Percentiles rank a stretch among this genome's conserved stretches.
These are phyloP conservation scores for Plestiodon gilberti DNA, from an alignment of 2,113 vertebrate species.

Conservation along the genomic window DNA sequence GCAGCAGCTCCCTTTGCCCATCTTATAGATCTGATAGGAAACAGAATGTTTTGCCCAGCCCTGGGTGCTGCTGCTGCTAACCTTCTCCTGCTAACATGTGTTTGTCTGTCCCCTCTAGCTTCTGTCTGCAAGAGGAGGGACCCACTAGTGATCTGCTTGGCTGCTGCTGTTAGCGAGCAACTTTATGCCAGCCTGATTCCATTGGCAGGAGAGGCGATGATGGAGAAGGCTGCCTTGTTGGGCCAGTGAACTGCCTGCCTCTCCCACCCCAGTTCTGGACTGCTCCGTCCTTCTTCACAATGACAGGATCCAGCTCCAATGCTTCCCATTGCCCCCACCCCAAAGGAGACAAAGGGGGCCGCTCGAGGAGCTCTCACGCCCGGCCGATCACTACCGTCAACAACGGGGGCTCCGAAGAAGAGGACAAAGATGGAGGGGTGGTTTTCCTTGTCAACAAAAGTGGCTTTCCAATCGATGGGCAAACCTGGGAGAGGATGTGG, in stretches of 20 bases:
- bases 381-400: constrained; percentile 72
- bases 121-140: constrained; percentile 30
- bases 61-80: no score
- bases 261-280: background rate
- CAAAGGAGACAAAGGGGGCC: constrained; percentile 81
- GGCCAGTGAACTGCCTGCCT: constrained; percentile 42
- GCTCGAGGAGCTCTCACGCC: constrained; percentile 87
- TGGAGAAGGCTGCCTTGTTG: constrained; percentile 43
- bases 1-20: background rate
- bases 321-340: constrained; percentile 73
- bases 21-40: background rate
- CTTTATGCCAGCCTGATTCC: constrained; percentile 32
- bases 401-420: constrained; percentile 85
- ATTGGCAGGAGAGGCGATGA: constrained; percentile 51
- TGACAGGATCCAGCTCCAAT: constrained; percentile 85
- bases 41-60: background rate
- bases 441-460: constrained; percentile 93
- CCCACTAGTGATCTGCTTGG: background rate
- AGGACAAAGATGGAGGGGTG: constrained; percentile 91
- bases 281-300: constrained; percentile 51
- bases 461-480: constrained; percentile 91
- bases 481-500: constrained; percentile 98
- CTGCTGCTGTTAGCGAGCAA: constrained; percentile 21
- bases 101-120: constrained; percentile 29
- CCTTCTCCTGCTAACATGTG: background rate